Evolutionary conservation across 2,113 vertebrate genomes (phyloP).

Genomic region (Melozone crissalis): DNA sequence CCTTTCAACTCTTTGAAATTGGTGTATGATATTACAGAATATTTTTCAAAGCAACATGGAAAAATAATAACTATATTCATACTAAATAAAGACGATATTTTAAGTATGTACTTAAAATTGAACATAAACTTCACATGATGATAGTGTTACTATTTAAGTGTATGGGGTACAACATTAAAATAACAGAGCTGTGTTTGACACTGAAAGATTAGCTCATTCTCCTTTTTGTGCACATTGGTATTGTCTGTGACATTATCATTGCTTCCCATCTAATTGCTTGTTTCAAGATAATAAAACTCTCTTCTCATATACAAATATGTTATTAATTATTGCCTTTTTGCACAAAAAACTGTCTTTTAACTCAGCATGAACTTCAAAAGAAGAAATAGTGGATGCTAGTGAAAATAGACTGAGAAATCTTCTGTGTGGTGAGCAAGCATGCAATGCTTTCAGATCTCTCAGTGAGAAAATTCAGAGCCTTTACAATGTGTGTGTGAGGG

Average conservation of each 20-base stretch:
- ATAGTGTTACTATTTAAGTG: neutral
- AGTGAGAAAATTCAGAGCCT: neutral
- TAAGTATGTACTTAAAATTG: neutral
- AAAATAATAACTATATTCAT: neutral
- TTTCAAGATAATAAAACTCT: neutral
- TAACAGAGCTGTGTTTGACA: neutral
- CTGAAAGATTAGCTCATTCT: neutral
- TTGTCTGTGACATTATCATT: neutral
- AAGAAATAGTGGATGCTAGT: neutral
- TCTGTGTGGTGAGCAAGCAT: neutral
- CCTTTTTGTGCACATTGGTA: neutral
- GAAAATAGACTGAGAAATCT: neutral
- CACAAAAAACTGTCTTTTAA: neutral
- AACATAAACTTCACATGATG: neutral
- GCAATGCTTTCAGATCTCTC: neutral
- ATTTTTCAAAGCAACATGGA: neutral
- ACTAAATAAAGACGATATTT: neutral
- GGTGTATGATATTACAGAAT: neutral
- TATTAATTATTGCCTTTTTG: constrained; percentile 12
- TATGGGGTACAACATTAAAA: neutral
- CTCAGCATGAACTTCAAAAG: neutral
- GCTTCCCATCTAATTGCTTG: neutral
- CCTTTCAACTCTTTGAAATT: neutral
- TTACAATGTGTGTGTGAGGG: neutral
- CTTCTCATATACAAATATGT: neutral